Conservation (phyloP, 2,113 vertebrate genomes). For the Oreochromis aureus region DNA sequence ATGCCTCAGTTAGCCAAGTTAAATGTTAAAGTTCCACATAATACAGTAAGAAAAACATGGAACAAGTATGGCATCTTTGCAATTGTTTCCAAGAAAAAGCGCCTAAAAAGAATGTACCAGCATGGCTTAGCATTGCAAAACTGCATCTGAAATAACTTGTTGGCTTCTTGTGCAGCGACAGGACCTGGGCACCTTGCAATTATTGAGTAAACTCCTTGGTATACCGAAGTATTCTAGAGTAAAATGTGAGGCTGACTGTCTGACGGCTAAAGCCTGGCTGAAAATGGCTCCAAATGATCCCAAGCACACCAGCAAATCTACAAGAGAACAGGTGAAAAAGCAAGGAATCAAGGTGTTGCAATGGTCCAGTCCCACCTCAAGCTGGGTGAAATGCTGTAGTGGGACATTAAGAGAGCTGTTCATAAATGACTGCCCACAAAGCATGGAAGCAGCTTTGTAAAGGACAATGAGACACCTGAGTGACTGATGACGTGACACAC, state of each 20-base stretch:
- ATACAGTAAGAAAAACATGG: background rate
- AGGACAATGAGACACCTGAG: background rate
- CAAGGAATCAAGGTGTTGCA: background rate
- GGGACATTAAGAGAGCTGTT: background rate
- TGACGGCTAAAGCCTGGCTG: no score
- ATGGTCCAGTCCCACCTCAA: background rate
- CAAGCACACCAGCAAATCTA: background rate
- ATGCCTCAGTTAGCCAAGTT: background rate
- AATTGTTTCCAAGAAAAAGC: rapidly evolving
- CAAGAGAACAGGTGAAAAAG: background rate
- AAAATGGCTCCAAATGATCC: background rate
- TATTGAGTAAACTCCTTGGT: rapidly evolving
- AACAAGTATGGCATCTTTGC: background rate
- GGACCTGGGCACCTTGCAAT: background rate
- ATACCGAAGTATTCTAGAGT: background rate
- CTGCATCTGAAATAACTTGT: background rate
- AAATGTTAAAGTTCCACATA: background rate
- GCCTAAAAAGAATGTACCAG: background rate
- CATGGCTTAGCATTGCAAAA: background rate
- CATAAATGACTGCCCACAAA: background rate
- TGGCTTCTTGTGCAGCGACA: background rate
- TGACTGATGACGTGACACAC: background rate
- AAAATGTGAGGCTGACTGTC: background rate
- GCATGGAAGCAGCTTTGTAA: background rate
- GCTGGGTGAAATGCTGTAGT: background rate